A percentile compares a stretch with the other conserved stretches of the same genome.
These are phyloP conservation scores for Melanaphis sacchari DNA, from an alignment of 1,140 invertebrate species.

Conservation along the genomic window DNA sequence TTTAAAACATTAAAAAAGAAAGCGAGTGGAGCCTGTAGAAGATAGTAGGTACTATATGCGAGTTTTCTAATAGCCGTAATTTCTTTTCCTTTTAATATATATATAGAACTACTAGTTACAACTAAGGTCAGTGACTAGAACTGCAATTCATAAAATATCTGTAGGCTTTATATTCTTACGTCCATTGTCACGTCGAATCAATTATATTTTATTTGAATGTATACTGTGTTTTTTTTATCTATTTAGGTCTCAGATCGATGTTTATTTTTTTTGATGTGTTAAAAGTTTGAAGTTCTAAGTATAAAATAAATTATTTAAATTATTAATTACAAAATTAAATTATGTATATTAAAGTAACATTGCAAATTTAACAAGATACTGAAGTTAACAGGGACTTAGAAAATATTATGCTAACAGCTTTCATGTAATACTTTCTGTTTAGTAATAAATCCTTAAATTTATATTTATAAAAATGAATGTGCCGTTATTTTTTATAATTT, in stretches of 20 bases:
- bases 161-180: not conserved
- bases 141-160: not conserved
- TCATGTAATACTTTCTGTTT: not conserved
- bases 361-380: not conserved
- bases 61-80: not conserved
- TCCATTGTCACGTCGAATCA: not conserved
- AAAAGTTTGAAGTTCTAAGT: not conserved
- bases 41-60: not conserved
- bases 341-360: not conserved
- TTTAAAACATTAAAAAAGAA: constrained; percentile 5
- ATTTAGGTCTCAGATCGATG: not conserved
- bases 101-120: not conserved
- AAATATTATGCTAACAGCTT: not conserved
- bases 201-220: not conserved
- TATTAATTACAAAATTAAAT: not conserved
- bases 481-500: not conserved
- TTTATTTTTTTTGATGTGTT: not conserved
- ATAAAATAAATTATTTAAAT: not conserved
- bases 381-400: not conserved
- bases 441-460: not conserved
- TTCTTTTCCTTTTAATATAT: not conserved
- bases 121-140: not conserved
- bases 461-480: not conserved
- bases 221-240: not conserved
- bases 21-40: not conserved